Conservation (phyloP, 2,797 vertebrate genomes). For the Sternotherus odoratus region DNA sequence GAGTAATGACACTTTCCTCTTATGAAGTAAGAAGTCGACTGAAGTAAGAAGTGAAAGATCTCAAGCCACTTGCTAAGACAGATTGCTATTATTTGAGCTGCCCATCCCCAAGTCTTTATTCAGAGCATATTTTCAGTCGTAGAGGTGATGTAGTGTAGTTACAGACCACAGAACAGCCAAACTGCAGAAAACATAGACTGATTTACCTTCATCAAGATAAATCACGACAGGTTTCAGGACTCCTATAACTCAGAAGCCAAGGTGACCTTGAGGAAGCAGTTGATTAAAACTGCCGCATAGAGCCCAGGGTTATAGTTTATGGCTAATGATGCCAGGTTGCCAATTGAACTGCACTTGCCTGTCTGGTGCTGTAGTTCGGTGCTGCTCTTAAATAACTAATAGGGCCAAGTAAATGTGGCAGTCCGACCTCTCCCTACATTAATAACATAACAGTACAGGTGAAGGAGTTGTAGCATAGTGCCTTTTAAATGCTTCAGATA, state of each 20-base stretch:
- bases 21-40: slow-evolving; percentile 62
- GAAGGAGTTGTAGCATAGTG: neutral
- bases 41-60: slow-evolving; percentile 66
- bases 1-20: slow-evolving; percentile 56
- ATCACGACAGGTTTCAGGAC: slow-evolving; percentile 70
- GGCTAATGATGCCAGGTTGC: slow-evolving; percentile 52
- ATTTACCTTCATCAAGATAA: slow-evolving; percentile 77
- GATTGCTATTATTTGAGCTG: slow-evolving; percentile 73
- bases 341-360: slow-evolving; percentile 22
- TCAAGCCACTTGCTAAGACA: slow-evolving; percentile 62
- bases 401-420: neutral
- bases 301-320: slow-evolving; percentile 57
- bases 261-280: slow-evolving; percentile 77
- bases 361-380: neutral
- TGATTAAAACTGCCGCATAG: slow-evolving; percentile 74
- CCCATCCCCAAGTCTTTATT: slow-evolving; percentile 65
- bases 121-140: slow-evolving; percentile 62
- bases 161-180: slow-evolving; percentile 75
- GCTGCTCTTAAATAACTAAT: slow-evolving; percentile 15
- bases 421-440: neutral
- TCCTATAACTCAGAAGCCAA: slow-evolving; percentile 69
- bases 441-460: no score
- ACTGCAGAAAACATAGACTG: slow-evolving; percentile 64
- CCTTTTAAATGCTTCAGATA: neutral
- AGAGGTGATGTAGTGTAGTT: slow-evolving; percentile 67